Percentiles rank a stretch among this genome's conserved stretches.
Conservation (phyloP, 2,113 vertebrate species). For the Leucosticte australis region DNA sequence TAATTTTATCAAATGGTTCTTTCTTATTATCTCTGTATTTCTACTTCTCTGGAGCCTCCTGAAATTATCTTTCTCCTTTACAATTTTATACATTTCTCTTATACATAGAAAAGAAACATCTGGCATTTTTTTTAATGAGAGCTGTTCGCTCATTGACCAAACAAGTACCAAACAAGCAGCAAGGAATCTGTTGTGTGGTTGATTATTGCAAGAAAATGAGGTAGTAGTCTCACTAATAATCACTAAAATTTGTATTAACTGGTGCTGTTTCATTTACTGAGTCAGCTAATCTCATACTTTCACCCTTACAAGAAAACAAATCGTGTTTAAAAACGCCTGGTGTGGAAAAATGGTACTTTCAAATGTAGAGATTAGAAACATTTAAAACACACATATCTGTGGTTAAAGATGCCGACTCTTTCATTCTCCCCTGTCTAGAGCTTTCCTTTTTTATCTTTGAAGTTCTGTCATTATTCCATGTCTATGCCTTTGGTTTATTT, state of each 20-base stretch:
- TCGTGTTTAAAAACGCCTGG: not conserved
- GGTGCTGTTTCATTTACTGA: not conserved
- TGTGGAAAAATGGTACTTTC: not conserved
- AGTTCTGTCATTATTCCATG: not conserved
- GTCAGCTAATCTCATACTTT: not conserved
- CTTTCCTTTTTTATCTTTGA: conserved; percentile 28
- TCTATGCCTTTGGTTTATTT: not conserved
- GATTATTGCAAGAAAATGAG: conserved; percentile 29
- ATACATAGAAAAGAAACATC: conserved; percentile 20
- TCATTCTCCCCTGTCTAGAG: not conserved
- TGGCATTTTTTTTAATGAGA: conserved; percentile 31
- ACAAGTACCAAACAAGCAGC: not conserved
- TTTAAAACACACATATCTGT: not conserved
- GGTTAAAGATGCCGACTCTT: not conserved
- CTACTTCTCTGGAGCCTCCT: not conserved
- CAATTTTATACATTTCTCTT: not conserved
- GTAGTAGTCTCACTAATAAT: not conserved
- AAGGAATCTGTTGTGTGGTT: conserved; percentile 18
- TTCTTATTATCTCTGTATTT: not conserved
- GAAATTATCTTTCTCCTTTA: not conserved
- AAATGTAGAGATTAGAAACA: not conserved
- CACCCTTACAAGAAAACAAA: not conserved
- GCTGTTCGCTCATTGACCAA: not conserved
- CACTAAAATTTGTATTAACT: not conserved
- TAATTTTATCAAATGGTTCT: not conserved